Base-by-base conservation (phyloP, 2,797 vertebrate genomes). In the Ammospiza maritima region DNA sequence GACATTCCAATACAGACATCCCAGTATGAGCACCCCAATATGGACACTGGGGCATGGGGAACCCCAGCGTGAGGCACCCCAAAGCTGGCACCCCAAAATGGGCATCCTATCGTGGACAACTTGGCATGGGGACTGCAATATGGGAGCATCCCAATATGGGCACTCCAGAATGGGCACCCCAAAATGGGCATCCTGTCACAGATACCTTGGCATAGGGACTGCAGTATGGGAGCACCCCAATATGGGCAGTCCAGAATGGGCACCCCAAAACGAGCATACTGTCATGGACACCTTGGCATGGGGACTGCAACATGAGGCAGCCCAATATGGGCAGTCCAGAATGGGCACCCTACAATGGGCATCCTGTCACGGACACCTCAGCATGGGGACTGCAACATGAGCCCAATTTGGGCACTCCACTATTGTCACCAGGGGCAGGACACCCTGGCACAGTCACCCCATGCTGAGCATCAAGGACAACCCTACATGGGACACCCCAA, bases 271-370 rank as follows among this genome's bases (percentile, higher is more conserved):
- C 9, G 36, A 9, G 36, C 36, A 38, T 10, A 10, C 36, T 38
- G 10, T 38, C 36, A 11, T 0, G 0, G 65, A 7, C 20, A 57
- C 30, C 17, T 11, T 9, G 2, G n/a, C 4, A 10, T 5, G 3
- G 51, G 25, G 9, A 56, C 25, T 13, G 3, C 25, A 34, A 6
- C 2, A 30, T 42, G 45, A 5, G 6, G 18, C 29, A 15, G 10
- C n/a, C 45, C 32, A 11, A 5, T 10, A 13, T 26, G 36, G 62
- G 20, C 34, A 47, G 13, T 9, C 38, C 38, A 40, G 12, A 40
- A 40, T 12, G 38, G 38, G 38, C 38, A 40, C 12, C 38, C 38
- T 13, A 40, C 13, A 40, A 40, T 15, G 5, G 23, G 15, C 56
- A 53, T 30, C 15, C 30, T 60, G 16, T 26, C 20, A 3, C 0